Conservation (phyloP, 2,797 vertebrate genomes). For the Propithecus deckenii region DNA sequence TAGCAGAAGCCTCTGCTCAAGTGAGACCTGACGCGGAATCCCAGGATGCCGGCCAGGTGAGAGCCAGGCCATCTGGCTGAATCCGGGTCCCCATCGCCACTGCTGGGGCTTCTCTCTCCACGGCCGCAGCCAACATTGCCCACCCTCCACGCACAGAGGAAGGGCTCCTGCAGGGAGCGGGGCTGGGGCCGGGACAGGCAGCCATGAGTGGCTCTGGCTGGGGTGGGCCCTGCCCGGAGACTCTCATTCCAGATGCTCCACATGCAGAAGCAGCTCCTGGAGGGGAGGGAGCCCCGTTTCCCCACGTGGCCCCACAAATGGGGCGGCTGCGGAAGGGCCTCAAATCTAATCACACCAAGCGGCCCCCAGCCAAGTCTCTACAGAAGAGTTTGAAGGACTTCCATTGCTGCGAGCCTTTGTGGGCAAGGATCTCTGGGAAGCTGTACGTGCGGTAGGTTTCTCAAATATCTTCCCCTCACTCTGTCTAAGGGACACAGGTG, state of each 20-base stretch:
- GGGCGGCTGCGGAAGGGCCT: neutral
- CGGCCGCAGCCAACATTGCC: no score
- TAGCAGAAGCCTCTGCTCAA: neutral
- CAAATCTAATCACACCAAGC: neutral
- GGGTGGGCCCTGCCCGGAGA: neutral
- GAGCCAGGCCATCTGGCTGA: neutral
- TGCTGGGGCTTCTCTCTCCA: neutral
- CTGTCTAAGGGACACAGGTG: neutral
- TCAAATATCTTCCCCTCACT: fast-evolving
- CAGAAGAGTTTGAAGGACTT: neutral
- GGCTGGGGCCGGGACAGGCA: neutral
- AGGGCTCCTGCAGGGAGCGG: neutral
- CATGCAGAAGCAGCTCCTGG: neutral
- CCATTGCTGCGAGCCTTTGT: neutral
- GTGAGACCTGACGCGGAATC: neutral
- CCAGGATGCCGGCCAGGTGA: neutral
- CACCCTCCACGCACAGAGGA: neutral
- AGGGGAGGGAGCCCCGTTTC: neutral
- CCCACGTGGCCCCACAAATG: neutral
- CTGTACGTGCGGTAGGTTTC: no score
- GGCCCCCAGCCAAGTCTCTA: neutral
- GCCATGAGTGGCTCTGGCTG: neutral
- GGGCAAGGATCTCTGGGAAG: neutral
- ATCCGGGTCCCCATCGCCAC: fast-evolving
- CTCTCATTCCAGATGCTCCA: neutral